Conservation (phyloP, 35 echinoderm and acorn worm genomes). For the Patiria miniata region DNA sequence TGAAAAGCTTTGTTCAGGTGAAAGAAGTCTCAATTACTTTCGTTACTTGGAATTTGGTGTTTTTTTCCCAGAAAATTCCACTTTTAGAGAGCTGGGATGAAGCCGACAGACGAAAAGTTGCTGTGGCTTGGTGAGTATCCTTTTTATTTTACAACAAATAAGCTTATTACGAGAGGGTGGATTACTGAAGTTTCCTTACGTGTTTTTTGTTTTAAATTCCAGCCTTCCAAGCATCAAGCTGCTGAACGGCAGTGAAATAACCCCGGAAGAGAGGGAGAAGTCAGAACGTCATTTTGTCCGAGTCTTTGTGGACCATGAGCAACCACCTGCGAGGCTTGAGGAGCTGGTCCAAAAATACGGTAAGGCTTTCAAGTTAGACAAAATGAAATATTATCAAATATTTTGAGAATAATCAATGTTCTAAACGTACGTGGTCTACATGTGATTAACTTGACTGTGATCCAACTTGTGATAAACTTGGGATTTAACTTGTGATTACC, state of each 20-base stretch:
- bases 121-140: slow-evolving; percentile 66
- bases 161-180: no score
- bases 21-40: background rate
- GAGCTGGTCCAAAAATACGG: slow-evolving; percentile 85
- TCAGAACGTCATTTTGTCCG: slow-evolving; percentile 69
- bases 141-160: background rate
- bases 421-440: no score
- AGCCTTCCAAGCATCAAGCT: slow-evolving; percentile 81
- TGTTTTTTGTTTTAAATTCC: slow-evolving; percentile 34
- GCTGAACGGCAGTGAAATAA: slow-evolving; percentile 86
- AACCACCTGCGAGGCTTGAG: slow-evolving; percentile 54
- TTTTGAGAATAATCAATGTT: no score
- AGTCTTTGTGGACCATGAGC: slow-evolving; percentile 41
- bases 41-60: background rate
- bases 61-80: slow-evolving; percentile 51
- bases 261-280: slow-evolving; percentile 63
- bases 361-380: slow-evolving; percentile 6
- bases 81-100: slow-evolving; percentile 19
- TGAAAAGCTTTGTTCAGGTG: no score
- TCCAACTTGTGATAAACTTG: no score
- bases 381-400: no score
- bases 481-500: no score
- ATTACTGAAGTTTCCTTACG: background rate
- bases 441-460: no score
- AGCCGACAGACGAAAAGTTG: slow-evolving; percentile 68